A percentile compares a stretch with the other conserved stretches of the same genome.
Evolutionary conservation across 64 coral and sea anemone species (phyloP).

Genomic region (Porites australiensis): DNA sequence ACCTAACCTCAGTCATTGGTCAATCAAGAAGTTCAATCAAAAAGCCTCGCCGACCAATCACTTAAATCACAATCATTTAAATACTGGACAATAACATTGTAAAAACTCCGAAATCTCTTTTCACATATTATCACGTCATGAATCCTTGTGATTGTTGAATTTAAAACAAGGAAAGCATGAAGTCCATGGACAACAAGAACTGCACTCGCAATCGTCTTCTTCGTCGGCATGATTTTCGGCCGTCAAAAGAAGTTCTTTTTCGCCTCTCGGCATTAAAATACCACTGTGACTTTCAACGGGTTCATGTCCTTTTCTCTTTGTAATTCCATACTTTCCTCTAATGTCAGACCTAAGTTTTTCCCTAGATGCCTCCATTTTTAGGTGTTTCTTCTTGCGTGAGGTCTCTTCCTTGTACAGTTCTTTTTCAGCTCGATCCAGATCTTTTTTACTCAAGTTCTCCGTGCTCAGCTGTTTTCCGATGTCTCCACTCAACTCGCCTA

Average conservation of each 20-base stretch:
- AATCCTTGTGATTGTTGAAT: constrained; percentile 28
- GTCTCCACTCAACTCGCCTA: constrained; percentile 65
- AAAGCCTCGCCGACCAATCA: no score
- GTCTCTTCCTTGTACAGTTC: constrained; percentile 73
- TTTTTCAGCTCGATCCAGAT: constrained; percentile 65
- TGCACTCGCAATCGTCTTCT: constrained; percentile 60
- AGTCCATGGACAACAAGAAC: constrained; percentile 41
- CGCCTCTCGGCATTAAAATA: constrained; percentile 46
- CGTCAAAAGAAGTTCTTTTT: constrained; percentile 67
- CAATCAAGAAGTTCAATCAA: no score
- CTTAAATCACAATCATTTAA: no score
- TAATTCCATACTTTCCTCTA: constrained; percentile 83
- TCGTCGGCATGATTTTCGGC: constrained; percentile 50
- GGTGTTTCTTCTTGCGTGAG: constrained; percentile 60
- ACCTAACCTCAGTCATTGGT: no score
- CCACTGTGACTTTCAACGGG: constrained; percentile 65
- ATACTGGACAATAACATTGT: no score
- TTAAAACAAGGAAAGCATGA: constrained; percentile 64
- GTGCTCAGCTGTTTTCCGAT: constrained; percentile 54
- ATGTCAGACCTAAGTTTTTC: constrained; percentile 68
- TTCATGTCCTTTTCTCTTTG: constrained; percentile 74
- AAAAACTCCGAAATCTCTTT: no score
- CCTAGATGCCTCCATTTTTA: constrained; percentile 66
- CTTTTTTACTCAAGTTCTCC: constrained; percentile 56
- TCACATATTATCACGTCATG: not conserved